Percentiles rank a stretch among this genome's conserved stretches.
phyloP scores from a whole-genome alignment of 2,797 vertebrate genomes.

The Phoxinus dragarum region DNA sequence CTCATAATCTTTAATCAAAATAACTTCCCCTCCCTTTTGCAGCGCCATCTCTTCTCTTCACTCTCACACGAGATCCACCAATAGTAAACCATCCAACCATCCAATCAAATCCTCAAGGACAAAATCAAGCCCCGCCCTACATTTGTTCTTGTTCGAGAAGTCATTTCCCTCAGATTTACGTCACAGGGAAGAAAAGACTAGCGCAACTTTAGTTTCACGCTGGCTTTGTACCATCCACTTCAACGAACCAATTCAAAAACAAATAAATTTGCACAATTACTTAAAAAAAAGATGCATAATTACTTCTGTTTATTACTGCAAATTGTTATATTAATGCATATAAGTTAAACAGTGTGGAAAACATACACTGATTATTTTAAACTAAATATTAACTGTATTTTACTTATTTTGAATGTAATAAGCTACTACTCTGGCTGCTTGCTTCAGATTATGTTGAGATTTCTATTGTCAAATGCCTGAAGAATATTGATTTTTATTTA shows the following conservation, averaged over 20 bases:
- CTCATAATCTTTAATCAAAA: neutral
- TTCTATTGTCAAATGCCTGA: neutral
- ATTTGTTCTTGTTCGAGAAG: neutral
- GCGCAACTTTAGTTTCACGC: neutral
- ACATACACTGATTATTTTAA: neutral
- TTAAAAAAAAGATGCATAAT: neutral
- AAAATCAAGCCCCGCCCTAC: neutral
- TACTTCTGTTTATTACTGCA: neutral
- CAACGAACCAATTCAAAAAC: neutral
- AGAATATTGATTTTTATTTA: neutral
- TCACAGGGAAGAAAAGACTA: neutral
- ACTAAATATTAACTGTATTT: neutral
- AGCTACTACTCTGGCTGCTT: neutral
- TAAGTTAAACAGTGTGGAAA: neutral
- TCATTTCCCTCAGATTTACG: neutral
- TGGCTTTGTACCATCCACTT: neutral
- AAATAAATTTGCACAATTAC: neutral
- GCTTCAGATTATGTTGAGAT: neutral
- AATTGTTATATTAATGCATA: neutral
- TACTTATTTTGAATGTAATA: neutral
- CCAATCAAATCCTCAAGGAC: neutral
- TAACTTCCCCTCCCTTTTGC: neutral
- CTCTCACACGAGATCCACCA: neutral
- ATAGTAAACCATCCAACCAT: neutral
- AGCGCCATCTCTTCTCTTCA: neutral